phyloP scores from a whole-genome alignment of 2,797 vertebrate genomes.

The Hyperoplus immaculatus region DNA sequence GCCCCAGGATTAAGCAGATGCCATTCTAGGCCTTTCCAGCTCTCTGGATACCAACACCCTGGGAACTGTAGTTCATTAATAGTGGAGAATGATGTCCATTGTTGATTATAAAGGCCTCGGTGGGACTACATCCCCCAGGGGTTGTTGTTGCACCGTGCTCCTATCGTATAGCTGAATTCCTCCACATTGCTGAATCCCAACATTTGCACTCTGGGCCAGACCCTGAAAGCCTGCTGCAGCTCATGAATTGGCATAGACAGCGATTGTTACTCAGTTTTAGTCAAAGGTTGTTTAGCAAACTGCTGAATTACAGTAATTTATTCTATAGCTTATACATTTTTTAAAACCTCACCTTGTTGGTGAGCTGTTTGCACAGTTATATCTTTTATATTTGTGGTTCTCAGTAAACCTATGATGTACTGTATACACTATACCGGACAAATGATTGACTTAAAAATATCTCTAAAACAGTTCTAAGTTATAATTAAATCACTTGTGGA shows the following conservation, averaged over 20 bases:
- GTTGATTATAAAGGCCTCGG: slow-evolving; percentile 73
- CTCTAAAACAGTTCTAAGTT: neutral
- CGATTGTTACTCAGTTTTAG: slow-evolving; percentile 11
- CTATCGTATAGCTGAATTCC: slow-evolving; percentile 76
- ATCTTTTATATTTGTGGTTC: slow-evolving; percentile 7
- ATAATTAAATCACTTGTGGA: neutral
- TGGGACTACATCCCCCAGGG: slow-evolving; percentile 81
- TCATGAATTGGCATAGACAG: slow-evolving; percentile 31
- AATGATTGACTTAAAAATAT: neutral
- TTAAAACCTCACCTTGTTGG: neutral
- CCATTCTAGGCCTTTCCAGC: slow-evolving; percentile 85
- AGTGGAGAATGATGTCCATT: slow-evolving; percentile 78
- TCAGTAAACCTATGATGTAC: neutral
- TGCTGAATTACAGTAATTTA: neutral
- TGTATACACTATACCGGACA: neutral
- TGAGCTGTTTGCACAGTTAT: neutral
- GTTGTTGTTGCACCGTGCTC: slow-evolving; percentile 63
- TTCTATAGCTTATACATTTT: neutral
- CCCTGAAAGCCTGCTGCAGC: slow-evolving; percentile 41
- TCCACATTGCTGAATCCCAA: slow-evolving; percentile 68
- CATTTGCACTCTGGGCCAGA: slow-evolving; percentile 48
- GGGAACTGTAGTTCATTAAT: slow-evolving; percentile 87
- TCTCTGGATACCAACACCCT: slow-evolving; percentile 80
- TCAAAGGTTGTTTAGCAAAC: slow-evolving; percentile 9
- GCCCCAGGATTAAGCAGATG: slow-evolving; percentile 86